Percentiles rank a stretch among this genome's conserved stretches.
Evolutionary conservation across 1,140 invertebrate genomes (phyloP).

Genomic region (Prorops nasuta): DNA sequence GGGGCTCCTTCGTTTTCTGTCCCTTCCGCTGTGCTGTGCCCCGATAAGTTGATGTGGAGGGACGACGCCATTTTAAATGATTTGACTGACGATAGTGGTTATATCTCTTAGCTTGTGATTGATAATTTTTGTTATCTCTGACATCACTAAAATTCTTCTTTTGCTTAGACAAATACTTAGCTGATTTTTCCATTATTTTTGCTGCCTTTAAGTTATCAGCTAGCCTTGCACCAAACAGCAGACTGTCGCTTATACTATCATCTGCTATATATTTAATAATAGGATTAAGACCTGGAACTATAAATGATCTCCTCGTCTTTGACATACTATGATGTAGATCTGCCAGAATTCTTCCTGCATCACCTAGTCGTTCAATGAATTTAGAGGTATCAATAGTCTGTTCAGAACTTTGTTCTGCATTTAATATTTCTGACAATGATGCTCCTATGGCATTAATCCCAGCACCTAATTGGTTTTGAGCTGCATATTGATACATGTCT

Average conservation of each 20-base stretch:
- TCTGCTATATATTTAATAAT: constrained; percentile 8
- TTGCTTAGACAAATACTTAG: background rate
- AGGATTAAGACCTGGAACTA: constrained; percentile 4
- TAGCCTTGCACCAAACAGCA: constrained; percentile 2
- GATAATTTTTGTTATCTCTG: background rate
- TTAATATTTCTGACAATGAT: background rate
- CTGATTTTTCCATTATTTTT: background rate
- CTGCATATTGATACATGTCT: constrained; percentile 1
- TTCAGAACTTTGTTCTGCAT: background rate
- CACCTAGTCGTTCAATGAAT: background rate
- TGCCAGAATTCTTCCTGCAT: constrained; percentile 4
- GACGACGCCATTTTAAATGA: too few species aligned
- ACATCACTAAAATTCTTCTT: background rate
- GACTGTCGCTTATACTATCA: background rate
- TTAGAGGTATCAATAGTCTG: background rate
- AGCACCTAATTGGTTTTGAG: constrained; percentile 1
- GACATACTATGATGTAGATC: constrained; percentile 11
- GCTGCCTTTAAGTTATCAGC: background rate
- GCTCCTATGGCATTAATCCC: background rate
- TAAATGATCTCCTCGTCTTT: constrained; percentile 1
- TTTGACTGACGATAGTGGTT: too few species aligned
- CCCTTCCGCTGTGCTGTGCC: too few species aligned
- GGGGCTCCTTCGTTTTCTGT: too few species aligned
- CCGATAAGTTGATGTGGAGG: too few species aligned
- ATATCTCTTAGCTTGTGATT: too few species aligned